Evolutionary conservation across 2,797 vertebrate species (phyloP), one percentile per base, ranked within the genome.

Genomic region (Smutsia temminckii): DNA sequence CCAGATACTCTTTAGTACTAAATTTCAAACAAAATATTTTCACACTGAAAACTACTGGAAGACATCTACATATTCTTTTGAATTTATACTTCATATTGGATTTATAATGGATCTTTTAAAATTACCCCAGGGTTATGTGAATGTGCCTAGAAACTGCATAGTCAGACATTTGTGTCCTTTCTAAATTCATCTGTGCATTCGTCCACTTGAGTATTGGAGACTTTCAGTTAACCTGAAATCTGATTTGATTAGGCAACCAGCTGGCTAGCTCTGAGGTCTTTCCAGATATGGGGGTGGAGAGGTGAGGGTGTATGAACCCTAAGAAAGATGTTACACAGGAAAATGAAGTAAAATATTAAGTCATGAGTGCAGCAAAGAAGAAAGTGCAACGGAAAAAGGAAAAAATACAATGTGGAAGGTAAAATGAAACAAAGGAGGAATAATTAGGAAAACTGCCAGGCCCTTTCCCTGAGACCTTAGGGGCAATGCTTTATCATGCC

Each of bases 21-120:
- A 96, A 97, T 98, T 98, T 97, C 97, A 97, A 97, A 95, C 91
- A 96, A 98, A 98, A 98, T 97, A 97, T 97, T 97, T 98, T 96
- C 90, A 95, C 77, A 93, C 93, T 95, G 93, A 93, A 97, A 97
- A 97, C 93, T 95, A 96, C 92, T 89, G 74, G 92, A 88, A 94
- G 93, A 89, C 80, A 96, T 94, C 49, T 93, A 95, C 90, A 95
- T 97, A 93, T 81, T 90, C 94, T 96, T 96, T 91, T 79, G 85
- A 94, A 91, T 96, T 93, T 86, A 69, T 93, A 61, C 49, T 91
- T 93, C 85, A 85, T 96, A 89, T 83, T 97, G 80, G 79, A 93
- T 93, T 94, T 97, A 88, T 95, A 96, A 95, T 83, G 63, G 37
- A 93, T 91, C 90, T 59, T 93, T 96, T 78, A 86, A 87, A 96